phyloP scores from a whole-genome alignment of 2,113 vertebrate genomes.

The Malaclemys terrapin region DNA sequence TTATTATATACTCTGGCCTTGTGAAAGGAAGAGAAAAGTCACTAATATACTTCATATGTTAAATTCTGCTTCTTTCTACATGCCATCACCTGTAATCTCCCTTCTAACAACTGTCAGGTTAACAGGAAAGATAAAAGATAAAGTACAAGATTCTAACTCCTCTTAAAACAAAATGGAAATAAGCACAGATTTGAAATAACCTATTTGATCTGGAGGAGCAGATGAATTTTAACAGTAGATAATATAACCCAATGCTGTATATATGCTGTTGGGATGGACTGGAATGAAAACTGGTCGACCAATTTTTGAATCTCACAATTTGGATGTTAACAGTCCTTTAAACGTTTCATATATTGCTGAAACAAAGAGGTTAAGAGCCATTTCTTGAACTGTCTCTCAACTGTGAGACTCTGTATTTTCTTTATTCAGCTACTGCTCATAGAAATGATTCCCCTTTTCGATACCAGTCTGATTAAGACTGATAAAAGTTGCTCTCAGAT shows the following conservation, averaged over 20 bases:
- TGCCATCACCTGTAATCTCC: not conserved
- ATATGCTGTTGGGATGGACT: not conserved
- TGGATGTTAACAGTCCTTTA: not conserved
- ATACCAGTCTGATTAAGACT: not conserved
- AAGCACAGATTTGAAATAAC: not conserved
- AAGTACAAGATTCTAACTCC: not conserved
- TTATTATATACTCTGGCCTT: not conserved
- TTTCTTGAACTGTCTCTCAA: not conserved
- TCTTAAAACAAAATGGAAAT: not conserved
- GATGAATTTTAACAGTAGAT: not conserved
- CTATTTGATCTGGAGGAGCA: not conserved
- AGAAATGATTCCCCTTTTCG: constrained; percentile 36
- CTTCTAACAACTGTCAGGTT: not conserved
- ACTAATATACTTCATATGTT: not conserved
- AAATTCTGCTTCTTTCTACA: not conserved
- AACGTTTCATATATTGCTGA: not conserved
- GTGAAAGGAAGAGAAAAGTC: not conserved
- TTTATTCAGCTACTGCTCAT: not conserved
- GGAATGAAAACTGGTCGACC: not conserved
- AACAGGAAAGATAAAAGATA: not conserved
- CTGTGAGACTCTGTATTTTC: constrained; percentile 5
- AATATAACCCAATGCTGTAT: not conserved
- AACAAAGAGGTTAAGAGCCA: not conserved
- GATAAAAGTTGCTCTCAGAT: constrained; percentile 38
- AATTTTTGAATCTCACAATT: not conserved